Evolutionary conservation across 1,140 invertebrate species (phyloP), one percentile per base, ranked within the genome.

Genomic region (Rhagoletis zephyria): DNA sequence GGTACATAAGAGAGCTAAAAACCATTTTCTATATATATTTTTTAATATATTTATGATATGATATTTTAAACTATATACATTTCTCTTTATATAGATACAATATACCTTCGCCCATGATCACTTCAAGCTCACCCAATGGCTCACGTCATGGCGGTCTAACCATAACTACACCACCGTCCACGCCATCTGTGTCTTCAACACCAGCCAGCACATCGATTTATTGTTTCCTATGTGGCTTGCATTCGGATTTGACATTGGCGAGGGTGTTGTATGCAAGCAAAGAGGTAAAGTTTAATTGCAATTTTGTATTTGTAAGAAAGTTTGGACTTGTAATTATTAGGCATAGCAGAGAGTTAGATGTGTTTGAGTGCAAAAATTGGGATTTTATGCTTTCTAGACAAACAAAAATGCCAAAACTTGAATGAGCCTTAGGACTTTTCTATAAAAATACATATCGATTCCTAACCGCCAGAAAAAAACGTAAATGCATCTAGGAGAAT

Each of bases 201-300:
- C 91, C 92, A 65, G 89, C 95, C 93, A 95, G 95, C 90, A 96
- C 95, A 89, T 96, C 96, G 19, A 97, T 97, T 90, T 97, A 97
- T 91, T 98, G 97, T 93, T 97, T 97, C 93, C 94, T 97, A 48
- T 98, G 97, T 93, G 97, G 97, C 64, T 94, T 97, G 88, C 97
- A 97, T 92, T 97, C 96, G 77, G 96, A 97, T 93, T 94, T 97
- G 88, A 96, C 96, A 51, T 94, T 97, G 87, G 96, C 97, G 86
- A 94, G 97, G 89, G 95, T 97, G 14, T 93, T 97, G 40, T 97
- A 97, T 91, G 96, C 96, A 70, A 93, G 92, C 87, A 93, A 93
- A 89, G 92, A 93, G 92, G 92, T 93, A 60, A 81, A 12, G 61
- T 63, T 3, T 3, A 4, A 19, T 2, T 14, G 45, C 65, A 63